phyloP scores from a whole-genome alignment of 2,888 invertebrate species.

The Standfussiana lucernea region DNA sequence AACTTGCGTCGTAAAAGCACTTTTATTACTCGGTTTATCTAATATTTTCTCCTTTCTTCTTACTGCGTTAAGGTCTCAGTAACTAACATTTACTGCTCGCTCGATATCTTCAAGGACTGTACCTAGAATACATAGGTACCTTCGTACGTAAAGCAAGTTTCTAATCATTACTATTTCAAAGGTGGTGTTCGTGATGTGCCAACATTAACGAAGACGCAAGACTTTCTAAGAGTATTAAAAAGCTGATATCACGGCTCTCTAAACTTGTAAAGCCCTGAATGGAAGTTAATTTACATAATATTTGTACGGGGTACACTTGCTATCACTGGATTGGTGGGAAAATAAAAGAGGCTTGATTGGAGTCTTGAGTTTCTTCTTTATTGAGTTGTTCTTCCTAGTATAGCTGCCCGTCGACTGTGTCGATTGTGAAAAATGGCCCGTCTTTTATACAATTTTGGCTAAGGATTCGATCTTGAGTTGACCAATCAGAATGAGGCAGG shows the following conservation, averaged over 20 bases:
- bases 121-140: slow-evolving; percentile 30
- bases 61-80: slow-evolving; percentile 57
- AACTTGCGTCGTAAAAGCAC: slow-evolving; percentile 58
- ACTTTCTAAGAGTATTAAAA: slow-evolving; percentile 40
- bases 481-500: too few species aligned
- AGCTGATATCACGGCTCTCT: slow-evolving; percentile 24
- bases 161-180: slow-evolving; percentile 62
- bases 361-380: too few species aligned
- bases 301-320: too few species aligned
- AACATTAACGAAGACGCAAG: slow-evolving; percentile 57
- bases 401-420: too few species aligned
- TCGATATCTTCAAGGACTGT: slow-evolving; percentile 75
- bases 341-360: too few species aligned
- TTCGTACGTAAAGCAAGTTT: slow-evolving; percentile 59
- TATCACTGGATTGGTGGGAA: too few species aligned
- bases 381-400: too few species aligned
- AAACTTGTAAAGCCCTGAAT: slow-evolving; percentile 29
- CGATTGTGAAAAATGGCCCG: too few species aligned
- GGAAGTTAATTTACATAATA: slow-evolving; percentile 14
- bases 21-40: slow-evolving; percentile 60
- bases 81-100: slow-evolving; percentile 64
- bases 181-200: slow-evolving; percentile 65
- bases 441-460: too few species aligned
- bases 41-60: slow-evolving; percentile 56
- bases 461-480: too few species aligned